Evolutionary conservation across 1,140 invertebrate species (phyloP), one percentile per base, ranked within the genome.

Genomic region (Zeugodacus cucurbitae): DNA sequence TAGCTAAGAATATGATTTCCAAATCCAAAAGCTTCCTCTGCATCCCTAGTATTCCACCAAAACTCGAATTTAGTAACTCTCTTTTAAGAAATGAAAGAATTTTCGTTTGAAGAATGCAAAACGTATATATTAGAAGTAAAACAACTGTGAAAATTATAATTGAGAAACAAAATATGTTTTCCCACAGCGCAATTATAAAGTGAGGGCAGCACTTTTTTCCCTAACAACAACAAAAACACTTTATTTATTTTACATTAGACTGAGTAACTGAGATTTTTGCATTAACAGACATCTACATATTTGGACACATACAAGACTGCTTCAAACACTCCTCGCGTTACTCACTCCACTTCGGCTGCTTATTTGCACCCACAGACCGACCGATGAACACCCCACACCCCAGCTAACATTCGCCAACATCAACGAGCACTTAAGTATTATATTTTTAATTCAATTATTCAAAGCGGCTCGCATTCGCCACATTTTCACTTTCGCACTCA

Each of bases 371-470:
- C 5, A 29, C 4, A 74, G 5, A 74, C 4, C 58, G 22, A 62
- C 58, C 48, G 14, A 14, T n/a, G 20, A 54, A 62, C 58, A n/a
- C 14, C n/a, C 58, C 26, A 14, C n/a, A 62, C 22, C 26, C n/a
- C 62, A 64, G 7, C 64, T 14, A 67, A 32, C 14, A 67, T 10
- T 5, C 67, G 29, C 17, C 34, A 11, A 74, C 67, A 74, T 74
- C 67, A 74, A 37, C 67, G 32, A 74, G 67, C 67, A 74, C 34
- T 74, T 74, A 74, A 74, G 67, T 74, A 32, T 74, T 74, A 74
- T 74, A 74, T 48, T 82, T 82, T 82, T 82, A 82, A 82, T 82
- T 82, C 74, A 48, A 82, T 82, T 82, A 82, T 48, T 82, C 74
- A 82, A 82, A 82, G 74, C 26, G 41, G n/a, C 74, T 48, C 44